These are phyloP conservation scores for Cyphomyrmex costatus DNA, from an alignment of 1,140 invertebrate genomes.

Conservation along the genomic window DNA sequence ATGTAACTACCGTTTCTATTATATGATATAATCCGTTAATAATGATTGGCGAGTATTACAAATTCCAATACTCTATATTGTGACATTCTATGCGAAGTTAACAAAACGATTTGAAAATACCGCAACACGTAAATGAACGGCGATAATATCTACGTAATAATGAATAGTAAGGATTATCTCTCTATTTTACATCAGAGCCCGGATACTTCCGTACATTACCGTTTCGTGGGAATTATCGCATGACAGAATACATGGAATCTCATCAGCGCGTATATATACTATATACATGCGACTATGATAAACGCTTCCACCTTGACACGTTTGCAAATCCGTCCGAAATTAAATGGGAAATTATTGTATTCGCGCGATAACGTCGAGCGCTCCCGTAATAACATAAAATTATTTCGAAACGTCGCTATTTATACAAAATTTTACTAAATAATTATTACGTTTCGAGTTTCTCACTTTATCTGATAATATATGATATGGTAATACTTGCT, in stretches of 20 bases:
- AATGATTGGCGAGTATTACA: background rate
- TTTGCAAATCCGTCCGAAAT: conserved; percentile 51
- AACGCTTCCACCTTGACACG: conserved; percentile 39
- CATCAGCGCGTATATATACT: conserved; percentile 20
- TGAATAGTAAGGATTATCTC: conserved; percentile 54
- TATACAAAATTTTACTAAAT: conserved; percentile 8
- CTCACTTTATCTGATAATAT: background rate
- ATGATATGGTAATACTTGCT: background rate
- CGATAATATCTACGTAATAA: conserved; percentile 42
- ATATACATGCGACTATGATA: conserved; percentile 23
- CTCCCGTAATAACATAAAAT: conserved; percentile 24
- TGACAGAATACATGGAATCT: conserved; percentile 51
- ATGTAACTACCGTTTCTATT: background rate
- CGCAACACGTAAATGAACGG: conserved; percentile 7
- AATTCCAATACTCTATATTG: background rate
- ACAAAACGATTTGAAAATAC: conserved; percentile 23
- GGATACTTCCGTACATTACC: conserved; percentile 25
- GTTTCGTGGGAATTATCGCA: conserved; percentile 41
- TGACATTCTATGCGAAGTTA: background rate
- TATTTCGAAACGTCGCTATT: conserved; percentile 31
- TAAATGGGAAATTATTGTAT: conserved; percentile 56
- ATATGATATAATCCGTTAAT: background rate
- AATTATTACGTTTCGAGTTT: background rate
- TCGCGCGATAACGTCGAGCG: conserved; percentile 21
- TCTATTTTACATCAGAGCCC: conserved; percentile 42